phyloP scores from a whole-genome alignment of 2,797 vertebrate species.

The Molossus molossus region DNA sequence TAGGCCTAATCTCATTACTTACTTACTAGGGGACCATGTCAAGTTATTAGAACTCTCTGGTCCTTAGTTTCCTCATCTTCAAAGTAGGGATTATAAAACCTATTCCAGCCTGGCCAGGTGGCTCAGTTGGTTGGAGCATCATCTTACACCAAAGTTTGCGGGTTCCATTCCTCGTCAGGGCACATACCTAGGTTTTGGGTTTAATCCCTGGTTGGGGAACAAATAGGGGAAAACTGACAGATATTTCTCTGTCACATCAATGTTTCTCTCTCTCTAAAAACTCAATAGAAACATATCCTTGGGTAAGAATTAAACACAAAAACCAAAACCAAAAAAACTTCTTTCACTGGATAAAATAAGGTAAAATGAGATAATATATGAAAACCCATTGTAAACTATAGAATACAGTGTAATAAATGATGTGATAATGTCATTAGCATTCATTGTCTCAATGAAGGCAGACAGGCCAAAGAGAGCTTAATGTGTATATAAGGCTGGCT shows the following conservation, averaged over 20 bases:
- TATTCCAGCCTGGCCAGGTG: too few relatives aligned
- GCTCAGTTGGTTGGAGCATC: too few relatives aligned
- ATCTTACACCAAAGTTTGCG: too few relatives aligned
- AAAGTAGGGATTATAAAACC: background rate
- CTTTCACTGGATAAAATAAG: slow-evolving; percentile 13
- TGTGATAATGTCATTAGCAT: background rate
- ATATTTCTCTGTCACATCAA: too few relatives aligned
- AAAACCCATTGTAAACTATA: background rate
- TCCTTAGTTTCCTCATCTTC: background rate
- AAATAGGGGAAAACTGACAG: too few relatives aligned
- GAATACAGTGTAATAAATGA: background rate
- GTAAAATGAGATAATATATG: background rate
- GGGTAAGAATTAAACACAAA: too few relatives aligned
- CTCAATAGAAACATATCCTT: too few relatives aligned
- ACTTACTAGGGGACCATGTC: background rate
- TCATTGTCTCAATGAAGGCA: background rate
- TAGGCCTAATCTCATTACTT: background rate
- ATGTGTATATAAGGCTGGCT: background rate
- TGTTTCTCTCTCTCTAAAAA: too few relatives aligned
- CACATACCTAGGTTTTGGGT: too few relatives aligned
- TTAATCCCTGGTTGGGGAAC: too few relatives aligned
- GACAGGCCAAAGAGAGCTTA: background rate
- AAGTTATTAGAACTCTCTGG: slow-evolving; percentile 21
- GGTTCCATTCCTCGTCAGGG: too few relatives aligned
- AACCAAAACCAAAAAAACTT: background rate